Evolutionary conservation across 2,888 invertebrate species (phyloP), one percentile per base, ranked within the genome.

Genomic region (Cosmopolites sordidus): DNA sequence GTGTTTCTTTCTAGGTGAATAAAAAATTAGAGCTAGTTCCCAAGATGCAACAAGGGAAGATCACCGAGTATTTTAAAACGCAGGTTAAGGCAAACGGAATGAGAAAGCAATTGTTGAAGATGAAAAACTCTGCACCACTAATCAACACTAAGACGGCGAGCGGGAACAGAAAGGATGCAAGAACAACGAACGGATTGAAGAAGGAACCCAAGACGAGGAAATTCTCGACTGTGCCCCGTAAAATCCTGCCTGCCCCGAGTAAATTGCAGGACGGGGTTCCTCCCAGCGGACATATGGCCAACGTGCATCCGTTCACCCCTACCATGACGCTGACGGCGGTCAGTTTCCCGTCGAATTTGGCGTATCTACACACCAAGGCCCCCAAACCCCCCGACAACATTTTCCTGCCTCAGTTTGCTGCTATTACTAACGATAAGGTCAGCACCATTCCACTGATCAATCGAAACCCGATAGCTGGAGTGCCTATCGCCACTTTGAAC

Each of bases 11-110:
- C 22, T 8, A 22, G 22, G 22, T 22, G 22, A 22, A 22, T 12
- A 33, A 33, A 12, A 33, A 33, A 11, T 3, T 12, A 40, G 49
- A 58, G 39, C 41, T 40, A 27, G 22, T 52, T 11, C 62, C 66
- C 41, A 70, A 69, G 56, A 74, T 76, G 61, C 73, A 75, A 58
- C 89, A 88, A 73, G 89, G 87, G 44, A 88, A 89, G 73, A 91
- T 91, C 69, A 88, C 88, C 17, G 89, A 89, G 68, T 91, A 85
- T 73, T 91, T 89, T 73, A 90, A 87, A 71, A 84, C 88, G 59
- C 89, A 89, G 74, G 84, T 87, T 78, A 90, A 89, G 75, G 82
- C 85, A 27, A 70, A 68, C 57, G 66, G 63, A 15, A 65, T 67
- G 14, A 67, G 70, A 50, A 72, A 71, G 53, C 68, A 61, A 4